Evolutionary conservation across 2,113 vertebrate genomes (phyloP).

Genomic region (Lonchura striata): DNA sequence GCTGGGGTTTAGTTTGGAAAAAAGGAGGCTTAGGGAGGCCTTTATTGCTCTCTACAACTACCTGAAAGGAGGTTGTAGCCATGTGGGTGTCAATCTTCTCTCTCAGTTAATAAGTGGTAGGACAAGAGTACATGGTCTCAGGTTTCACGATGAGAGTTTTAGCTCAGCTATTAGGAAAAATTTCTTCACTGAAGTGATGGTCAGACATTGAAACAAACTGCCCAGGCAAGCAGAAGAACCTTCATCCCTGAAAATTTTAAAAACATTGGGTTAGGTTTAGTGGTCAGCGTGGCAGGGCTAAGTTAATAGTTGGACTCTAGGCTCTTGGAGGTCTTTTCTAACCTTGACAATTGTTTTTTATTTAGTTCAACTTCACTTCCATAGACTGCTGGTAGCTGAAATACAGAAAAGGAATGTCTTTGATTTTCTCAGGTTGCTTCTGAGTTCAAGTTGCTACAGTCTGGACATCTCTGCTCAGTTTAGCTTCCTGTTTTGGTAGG

Average conservation of each 20-base stretch:
- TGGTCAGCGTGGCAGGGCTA: not conserved
- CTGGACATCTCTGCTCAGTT: not conserved
- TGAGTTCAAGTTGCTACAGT: not conserved
- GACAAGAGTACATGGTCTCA: not conserved
- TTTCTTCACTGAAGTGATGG: not conserved
- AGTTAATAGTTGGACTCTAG: not conserved
- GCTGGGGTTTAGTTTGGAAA: not conserved
- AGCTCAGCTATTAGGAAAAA: not conserved
- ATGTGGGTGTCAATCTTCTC: not conserved
- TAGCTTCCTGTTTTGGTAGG: not conserved
- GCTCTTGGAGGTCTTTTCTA: not conserved
- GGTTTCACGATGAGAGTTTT: not conserved
- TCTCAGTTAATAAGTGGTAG: not conserved
- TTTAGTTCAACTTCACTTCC: not conserved
- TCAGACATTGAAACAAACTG: not conserved
- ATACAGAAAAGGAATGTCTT: not conserved
- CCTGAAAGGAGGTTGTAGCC: not conserved
- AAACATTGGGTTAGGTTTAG: not conserved
- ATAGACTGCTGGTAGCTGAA: not conserved
- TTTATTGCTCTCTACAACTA: not conserved
- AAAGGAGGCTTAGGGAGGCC: not conserved
- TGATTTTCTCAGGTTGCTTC: not conserved
- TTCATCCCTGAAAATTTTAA: not conserved
- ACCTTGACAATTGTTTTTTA: not conserved
- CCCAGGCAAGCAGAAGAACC: not conserved